Conservation (phyloP, 2,113 vertebrate species). For the Stomatorhinus ivindoensis region DNA sequence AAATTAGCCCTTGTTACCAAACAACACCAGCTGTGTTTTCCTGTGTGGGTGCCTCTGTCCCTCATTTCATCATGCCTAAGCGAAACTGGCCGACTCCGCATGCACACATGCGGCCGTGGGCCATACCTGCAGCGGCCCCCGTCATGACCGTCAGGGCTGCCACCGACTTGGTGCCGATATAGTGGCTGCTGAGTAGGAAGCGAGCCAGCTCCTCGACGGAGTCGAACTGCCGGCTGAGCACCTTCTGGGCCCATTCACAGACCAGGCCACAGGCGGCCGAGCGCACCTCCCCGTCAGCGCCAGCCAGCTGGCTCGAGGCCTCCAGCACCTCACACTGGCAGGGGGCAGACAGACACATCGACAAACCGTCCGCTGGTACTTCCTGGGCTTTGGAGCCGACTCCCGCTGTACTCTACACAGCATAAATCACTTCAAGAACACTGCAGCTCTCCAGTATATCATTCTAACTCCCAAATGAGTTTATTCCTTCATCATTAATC, state of each 20-base stretch:
- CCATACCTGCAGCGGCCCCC: conserved; percentile 78
- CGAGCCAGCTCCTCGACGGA: conserved; percentile 87
- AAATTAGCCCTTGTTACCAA: background rate
- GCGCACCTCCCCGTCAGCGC: conserved; percentile 82
- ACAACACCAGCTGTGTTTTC: background rate
- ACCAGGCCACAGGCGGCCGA: conserved; percentile 90
- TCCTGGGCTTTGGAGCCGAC: background rate
- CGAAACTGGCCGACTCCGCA: background rate
- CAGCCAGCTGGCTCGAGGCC: conserved; percentile 70
- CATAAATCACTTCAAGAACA: background rate
- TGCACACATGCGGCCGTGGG: background rate
- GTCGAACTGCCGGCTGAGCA: conserved; percentile 92
- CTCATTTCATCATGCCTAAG: background rate
- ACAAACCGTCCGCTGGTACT: background rate
- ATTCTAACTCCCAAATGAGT: background rate
- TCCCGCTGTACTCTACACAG: background rate
- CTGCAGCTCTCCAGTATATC: background rate
- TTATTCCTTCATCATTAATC: background rate
- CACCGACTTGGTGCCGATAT: conserved; percentile 92
- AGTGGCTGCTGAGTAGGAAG: conserved; percentile 95
- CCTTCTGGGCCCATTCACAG: conserved; percentile 98
- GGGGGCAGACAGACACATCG: conserved; percentile 11
- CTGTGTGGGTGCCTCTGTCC: background rate
- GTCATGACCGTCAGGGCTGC: conserved; percentile 92
- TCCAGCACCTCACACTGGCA: conserved; percentile 80